Percentiles rank a stretch among this genome's conserved stretches.
Evolutionary conservation across 37 sponge, comb jelly and placozoan species (phyloP).

Genomic region (Bolinopsis microptera): DNA sequence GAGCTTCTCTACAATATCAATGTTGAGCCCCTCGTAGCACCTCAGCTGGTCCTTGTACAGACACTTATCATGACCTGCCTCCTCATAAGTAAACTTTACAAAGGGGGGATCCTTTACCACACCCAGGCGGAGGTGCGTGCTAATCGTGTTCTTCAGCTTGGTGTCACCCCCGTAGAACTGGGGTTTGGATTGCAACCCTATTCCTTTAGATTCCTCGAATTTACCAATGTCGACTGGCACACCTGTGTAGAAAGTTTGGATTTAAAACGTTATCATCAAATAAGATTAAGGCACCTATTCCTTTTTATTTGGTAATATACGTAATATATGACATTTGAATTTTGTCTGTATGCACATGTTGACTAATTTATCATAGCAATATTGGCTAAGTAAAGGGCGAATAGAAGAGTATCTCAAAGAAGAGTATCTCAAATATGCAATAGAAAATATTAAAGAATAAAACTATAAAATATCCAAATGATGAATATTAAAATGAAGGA

Average conservation of each 20-base stretch:
- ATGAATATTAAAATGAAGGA: no score
- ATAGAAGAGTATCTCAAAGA: no score
- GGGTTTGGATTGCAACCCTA: background rate
- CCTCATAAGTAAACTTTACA: background rate
- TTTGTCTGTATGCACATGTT: no score
- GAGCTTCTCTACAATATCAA: slow-evolving; percentile 6
- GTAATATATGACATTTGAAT: no score
- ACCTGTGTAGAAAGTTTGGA: background rate
- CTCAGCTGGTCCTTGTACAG: background rate
- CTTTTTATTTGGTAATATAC: no score
- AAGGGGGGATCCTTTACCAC: slow-evolving; percentile 12
- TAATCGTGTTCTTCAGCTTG: background rate
- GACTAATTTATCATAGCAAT: no score
- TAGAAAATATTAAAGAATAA: no score
- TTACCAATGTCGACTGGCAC: background rate
- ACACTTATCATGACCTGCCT: background rate
- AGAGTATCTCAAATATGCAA: no score
- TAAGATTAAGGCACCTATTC: no score
- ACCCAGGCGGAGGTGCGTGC: background rate
- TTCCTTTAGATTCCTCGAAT: background rate
- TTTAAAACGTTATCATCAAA: no score
- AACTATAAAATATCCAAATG: no score
- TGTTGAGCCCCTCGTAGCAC: slow-evolving; percentile 1
- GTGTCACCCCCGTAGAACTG: slow-evolving; percentile 14
- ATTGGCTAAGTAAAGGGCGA: no score